phyloP scores from a whole-genome alignment of 2,113 vertebrate species.

The Petrocephalus zakoni region DNA sequence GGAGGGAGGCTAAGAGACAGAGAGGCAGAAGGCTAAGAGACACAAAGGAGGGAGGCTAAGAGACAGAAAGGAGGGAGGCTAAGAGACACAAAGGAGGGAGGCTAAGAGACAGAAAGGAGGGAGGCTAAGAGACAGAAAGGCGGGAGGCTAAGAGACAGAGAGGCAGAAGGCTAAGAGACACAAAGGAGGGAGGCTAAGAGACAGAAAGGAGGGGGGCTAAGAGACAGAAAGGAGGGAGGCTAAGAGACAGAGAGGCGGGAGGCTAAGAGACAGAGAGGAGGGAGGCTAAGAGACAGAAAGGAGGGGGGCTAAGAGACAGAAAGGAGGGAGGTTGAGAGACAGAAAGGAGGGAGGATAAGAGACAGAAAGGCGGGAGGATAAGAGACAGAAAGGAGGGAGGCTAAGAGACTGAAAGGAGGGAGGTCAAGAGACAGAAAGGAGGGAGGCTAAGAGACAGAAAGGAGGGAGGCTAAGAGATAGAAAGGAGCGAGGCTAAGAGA shows the following conservation, averaged over 20 bases:
- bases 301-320: no score
- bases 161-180: neutral
- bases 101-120: neutral
- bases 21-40: neutral
- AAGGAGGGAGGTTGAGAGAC: no score
- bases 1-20: neutral
- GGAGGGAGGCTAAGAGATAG: neutral
- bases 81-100: neutral
- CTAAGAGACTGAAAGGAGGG: no score
- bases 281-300: neutral
- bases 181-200: neutral
- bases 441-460: no score
- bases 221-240: neutral
- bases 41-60: neutral
- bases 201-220: neutral
- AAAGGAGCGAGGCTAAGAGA: neutral
- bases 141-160: neutral
- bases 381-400: neutral
- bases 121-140: neutral
- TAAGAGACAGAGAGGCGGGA: neutral
- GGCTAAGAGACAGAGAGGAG: neutral
- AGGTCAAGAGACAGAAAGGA: no score
- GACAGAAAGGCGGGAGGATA: neutral
- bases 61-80: neutral
- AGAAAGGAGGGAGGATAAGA: no score